Evolutionary conservation across 2,797 vertebrate genomes (phyloP), one percentile per base, ranked within the genome.

Genomic region (Sebastes minor): DNA sequence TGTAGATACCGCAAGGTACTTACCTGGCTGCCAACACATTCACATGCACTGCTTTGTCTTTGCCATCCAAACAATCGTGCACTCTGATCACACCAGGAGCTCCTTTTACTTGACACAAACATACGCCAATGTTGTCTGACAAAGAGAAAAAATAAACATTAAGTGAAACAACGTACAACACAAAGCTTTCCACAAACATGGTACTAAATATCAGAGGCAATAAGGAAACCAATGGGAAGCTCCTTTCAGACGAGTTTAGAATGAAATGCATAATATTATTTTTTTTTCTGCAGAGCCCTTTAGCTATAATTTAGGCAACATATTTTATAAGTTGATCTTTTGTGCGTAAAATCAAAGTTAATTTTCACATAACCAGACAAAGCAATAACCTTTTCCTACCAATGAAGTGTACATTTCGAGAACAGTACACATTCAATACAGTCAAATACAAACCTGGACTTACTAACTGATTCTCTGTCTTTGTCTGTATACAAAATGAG

Each of bases 61-160:
- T 55, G 30, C 91, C 92, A 74, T 25, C 4, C 27, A 94, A 70
- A 76, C 84, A 91, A 67, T 94, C 3, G 2, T 0, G 83, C 23
- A 91, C 86, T 0, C 0, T 0, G 6, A 90, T 76, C n/a, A 61
- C 64, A 52, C 70, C 78, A 4, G 80, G 6, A 3, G 0, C 1
- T 59, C 81, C 0, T 18, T 63, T 65, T 1, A 0, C 53, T 81
- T 84, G 91, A 1, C 0, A 0, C 1, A 83, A 5, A 71, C 72
- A 90, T 52, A 93, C 56, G 11, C 87, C 92, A 35, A 93, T 64
- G 71, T 91, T 93, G 32, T 93, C 94, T 95, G 63, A 42, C n/a
- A 79, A 59, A 77, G 7, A 30, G 57, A 66, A 30, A 62, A 25
- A 46, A 53, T 2, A 25, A 63, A 20, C 27, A 28, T 2, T 16